These are phyloP conservation scores for Aethina tumida DNA, from an alignment of 1,140 invertebrate species.

Conservation along the genomic window DNA sequence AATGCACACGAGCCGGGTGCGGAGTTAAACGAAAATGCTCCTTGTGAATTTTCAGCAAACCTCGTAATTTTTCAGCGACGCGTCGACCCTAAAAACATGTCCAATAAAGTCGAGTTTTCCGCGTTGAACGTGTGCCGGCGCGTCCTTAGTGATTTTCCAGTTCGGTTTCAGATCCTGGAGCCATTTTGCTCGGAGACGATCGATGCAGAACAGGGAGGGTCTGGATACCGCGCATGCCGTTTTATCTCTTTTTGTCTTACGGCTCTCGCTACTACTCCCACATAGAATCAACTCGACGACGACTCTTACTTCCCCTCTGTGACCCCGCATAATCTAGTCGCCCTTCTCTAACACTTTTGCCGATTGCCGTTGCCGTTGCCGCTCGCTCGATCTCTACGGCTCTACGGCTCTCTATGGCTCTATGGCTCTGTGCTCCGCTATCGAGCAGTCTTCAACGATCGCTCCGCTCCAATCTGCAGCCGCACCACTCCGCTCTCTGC, in stretches of 20 bases:
- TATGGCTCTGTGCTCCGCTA: no score
- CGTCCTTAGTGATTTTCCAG: constrained; percentile 33
- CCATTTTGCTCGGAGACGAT: constrained; percentile 35
- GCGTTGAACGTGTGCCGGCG: constrained; percentile 12
- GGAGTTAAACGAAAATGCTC: constrained; percentile 25
- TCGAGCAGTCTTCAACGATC: no score
- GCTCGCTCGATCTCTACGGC: no score
- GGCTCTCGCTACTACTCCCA: constrained; percentile 29
- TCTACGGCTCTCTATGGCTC: neutral
- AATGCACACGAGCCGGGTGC: constrained; percentile 25
- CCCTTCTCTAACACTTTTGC: no score
- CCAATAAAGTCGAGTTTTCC: constrained; percentile 29
- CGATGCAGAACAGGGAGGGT: constrained; percentile 34
- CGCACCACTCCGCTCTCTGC: no score
- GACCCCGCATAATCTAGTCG: no score
- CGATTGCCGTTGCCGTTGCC: no score
- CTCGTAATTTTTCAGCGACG: constrained; percentile 32
- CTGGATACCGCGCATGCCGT: constrained; percentile 34
- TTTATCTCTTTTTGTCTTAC: constrained; percentile 37
- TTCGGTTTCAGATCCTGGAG: constrained; percentile 33
- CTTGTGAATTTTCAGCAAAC: constrained; percentile 29
- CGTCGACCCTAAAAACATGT: constrained; percentile 30
- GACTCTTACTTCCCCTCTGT: constrained; percentile 30
- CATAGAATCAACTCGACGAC: constrained; percentile 21
- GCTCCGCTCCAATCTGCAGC: no score